These are phyloP conservation scores for Rana temporaria DNA, from an alignment of 2,113 vertebrate species.

Conservation along the genomic window DNA sequence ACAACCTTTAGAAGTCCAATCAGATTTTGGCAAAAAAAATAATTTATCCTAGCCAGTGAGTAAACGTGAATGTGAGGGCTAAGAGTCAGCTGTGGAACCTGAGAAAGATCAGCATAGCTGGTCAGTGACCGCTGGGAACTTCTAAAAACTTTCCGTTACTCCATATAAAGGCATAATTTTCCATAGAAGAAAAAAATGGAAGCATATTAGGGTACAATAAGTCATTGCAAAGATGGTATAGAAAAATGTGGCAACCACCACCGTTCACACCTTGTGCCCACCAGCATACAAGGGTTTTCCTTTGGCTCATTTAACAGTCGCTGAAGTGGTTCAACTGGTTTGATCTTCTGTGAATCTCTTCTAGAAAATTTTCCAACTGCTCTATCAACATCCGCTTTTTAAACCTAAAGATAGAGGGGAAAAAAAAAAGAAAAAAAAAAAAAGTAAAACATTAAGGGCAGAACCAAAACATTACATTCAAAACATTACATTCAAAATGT, in stretches of 20 bases:
- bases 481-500: no score
- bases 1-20: slow-evolving; percentile 68
- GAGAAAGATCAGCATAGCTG: slow-evolving; percentile 76
- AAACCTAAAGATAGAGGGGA: slow-evolving; percentile 80
- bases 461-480: no score
- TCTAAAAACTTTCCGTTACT: slow-evolving; percentile 65
- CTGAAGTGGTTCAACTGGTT: slow-evolving; percentile 90
- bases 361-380: slow-evolving; percentile 92
- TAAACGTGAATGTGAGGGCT: slow-evolving; percentile 70
- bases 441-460: no score
- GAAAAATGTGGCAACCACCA: not conserved
- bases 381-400: slow-evolving; percentile 97
- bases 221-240: not conserved
- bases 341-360: slow-evolving; percentile 91
- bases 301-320: slow-evolving; percentile 66
- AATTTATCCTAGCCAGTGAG: slow-evolving; percentile 74
- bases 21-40: slow-evolving; percentile 75
- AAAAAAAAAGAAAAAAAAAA: not conserved
- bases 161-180: slow-evolving; percentile 73
- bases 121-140: slow-evolving; percentile 75
- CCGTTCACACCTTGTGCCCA: slow-evolving; percentile 59
- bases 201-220: slow-evolving; percentile 10
- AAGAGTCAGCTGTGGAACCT: slow-evolving; percentile 75
- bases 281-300: not conserved
- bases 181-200: slow-evolving; percentile 75